Conservation (phyloP, 2,797 vertebrate species). For the Nyctibius grandis region DNA sequence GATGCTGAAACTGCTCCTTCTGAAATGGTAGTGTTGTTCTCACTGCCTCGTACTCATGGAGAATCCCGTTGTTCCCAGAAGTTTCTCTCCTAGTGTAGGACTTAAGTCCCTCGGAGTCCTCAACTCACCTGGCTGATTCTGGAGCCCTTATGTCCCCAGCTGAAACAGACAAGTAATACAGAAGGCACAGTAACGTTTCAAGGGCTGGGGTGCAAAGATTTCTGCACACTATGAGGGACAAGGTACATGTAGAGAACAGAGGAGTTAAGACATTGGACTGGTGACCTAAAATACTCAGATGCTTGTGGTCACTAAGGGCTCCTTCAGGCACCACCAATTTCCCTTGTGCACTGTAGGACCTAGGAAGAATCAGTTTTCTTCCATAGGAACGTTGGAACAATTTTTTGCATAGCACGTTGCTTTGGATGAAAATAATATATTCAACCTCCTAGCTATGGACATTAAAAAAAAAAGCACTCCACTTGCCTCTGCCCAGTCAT, state of each 20-base stretch:
- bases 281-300: background rate
- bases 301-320: background rate
- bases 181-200: background rate
- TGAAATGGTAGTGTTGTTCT: accelerated
- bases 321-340: background rate
- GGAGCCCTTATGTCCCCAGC: background rate
- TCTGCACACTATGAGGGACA: background rate
- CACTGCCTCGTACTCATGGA: accelerated
- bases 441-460: background rate
- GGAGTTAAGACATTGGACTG: accelerated
- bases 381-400: background rate
- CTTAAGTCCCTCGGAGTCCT: background rate
- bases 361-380: background rate
- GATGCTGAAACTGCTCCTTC: background rate
- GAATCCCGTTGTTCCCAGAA: background rate
- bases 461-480: background rate
- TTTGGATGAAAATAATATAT: background rate
- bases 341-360: background rate
- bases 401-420: background rate
- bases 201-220: background rate
- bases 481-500: background rate
- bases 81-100: background rate
- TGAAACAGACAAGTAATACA: background rate
- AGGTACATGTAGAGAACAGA: background rate
- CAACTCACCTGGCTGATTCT: background rate